These are phyloP conservation scores for Teleogryllus occipitalis DNA, from an alignment of 1,140 invertebrate species.

Conservation along the genomic window DNA sequence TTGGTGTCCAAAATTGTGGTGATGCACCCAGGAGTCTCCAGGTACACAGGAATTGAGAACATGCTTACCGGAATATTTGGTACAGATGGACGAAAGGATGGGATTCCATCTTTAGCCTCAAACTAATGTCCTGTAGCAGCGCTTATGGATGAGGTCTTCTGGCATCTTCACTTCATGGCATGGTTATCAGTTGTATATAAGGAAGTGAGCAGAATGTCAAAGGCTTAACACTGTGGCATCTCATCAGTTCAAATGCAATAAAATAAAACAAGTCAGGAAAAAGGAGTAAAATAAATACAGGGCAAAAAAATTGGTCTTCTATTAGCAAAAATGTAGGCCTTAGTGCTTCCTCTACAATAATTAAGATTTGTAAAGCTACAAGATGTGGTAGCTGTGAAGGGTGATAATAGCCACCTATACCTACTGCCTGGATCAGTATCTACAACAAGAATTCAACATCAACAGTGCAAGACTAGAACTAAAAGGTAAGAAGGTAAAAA, in stretches of 20 bases:
- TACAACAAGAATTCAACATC: no score
- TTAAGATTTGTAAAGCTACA: no score
- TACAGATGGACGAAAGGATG: neutral
- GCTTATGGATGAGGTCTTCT: neutral
- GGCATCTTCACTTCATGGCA: neutral
- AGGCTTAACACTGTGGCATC: neutral
- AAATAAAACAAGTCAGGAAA: neutral
- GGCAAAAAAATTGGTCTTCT: no score
- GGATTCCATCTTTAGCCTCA: slow-evolving; percentile 1
- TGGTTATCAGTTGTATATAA: neutral
- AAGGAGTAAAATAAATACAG: no score
- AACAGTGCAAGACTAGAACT: no score
- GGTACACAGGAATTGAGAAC: neutral
- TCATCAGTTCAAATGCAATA: neutral
- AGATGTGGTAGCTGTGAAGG: no score
- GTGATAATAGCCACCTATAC: no score
- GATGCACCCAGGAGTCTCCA: neutral
- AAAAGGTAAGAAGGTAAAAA: neutral
- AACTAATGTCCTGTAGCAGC: neutral
- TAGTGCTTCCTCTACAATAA: no score
- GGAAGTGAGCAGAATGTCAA: neutral
- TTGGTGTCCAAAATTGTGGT: neutral
- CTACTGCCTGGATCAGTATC: no score
- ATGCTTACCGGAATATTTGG: neutral
- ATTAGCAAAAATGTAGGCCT: no score